These are phyloP conservation scores for Nestor notabilis DNA, from an alignment of 2,113 vertebrate genomes.

Conservation along the genomic window DNA sequence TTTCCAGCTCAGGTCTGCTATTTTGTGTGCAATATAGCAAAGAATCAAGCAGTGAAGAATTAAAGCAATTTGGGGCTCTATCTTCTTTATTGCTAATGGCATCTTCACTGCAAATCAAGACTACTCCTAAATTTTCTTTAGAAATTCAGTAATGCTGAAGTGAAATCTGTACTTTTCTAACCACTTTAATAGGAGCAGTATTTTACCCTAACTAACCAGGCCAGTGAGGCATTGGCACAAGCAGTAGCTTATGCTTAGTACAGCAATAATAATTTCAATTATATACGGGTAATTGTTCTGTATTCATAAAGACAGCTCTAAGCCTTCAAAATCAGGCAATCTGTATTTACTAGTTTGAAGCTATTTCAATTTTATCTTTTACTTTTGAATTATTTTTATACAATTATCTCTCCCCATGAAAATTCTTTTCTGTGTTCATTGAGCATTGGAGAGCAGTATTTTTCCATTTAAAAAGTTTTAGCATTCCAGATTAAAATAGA, in stretches of 20 bases:
- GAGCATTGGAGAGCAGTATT: not conserved
- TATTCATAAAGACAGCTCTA: not conserved
- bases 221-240: not conserved
- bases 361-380: slow-evolving; percentile 8
- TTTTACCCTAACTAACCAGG: not conserved
- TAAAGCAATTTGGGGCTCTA: not conserved
- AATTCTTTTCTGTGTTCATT: not conserved
- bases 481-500: not conserved
- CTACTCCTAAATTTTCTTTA: not conserved
- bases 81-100: not conserved
- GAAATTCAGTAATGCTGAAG: not conserved
- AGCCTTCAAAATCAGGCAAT: slow-evolving; percentile 7
- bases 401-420: not conserved
- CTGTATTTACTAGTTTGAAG: slow-evolving; percentile 21
- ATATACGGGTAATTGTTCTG: not conserved
- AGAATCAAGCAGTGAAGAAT: not conserved
- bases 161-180: not conserved
- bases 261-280: slow-evolving; percentile 12
- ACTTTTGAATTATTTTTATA: not conserved
- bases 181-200: not conserved
- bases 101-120: not conserved
- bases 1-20: not conserved
- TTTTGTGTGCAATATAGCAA: not conserved
- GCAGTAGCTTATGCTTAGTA: not conserved
- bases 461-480: not conserved